Evolutionary conservation across 2,797 vertebrate genomes (phyloP).

Genomic region (Anguilla obscura): DNA sequence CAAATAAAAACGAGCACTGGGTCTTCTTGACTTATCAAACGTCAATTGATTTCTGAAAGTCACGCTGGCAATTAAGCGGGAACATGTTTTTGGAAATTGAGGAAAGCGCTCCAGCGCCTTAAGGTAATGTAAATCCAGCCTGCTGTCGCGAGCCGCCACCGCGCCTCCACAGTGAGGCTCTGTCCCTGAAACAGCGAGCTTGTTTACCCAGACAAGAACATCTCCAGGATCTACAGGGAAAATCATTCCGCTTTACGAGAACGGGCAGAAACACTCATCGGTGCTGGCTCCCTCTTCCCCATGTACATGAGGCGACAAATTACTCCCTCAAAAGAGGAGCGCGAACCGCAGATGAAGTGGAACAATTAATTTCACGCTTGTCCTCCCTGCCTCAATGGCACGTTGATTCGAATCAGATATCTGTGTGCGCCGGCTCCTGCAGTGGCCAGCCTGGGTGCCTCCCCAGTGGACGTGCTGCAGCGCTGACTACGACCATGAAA

Average conservation of each 20-base stretch:
- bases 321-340: slow-evolving; percentile 86
- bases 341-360: slow-evolving; percentile 87
- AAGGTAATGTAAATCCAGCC: slow-evolving; percentile 26
- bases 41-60: slow-evolving; percentile 52
- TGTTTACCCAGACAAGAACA: slow-evolving; percentile 42
- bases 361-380: slow-evolving; percentile 99
- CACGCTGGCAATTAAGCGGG: slow-evolving; percentile 60
- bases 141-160: background rate
- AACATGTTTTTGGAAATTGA: slow-evolving; percentile 36
- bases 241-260: slow-evolving; percentile 57
- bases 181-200: slow-evolving; percentile 39
- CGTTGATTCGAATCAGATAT: slow-evolving; percentile 88
- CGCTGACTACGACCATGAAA: slow-evolving; percentile 75
- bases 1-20: slow-evolving; percentile 44
- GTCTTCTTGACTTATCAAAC: slow-evolving; percentile 54
- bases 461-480: slow-evolving; percentile 60
- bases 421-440: slow-evolving; percentile 72
- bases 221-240: slow-evolving; percentile 46
- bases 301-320: slow-evolving; percentile 78
- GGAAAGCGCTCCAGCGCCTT: slow-evolving; percentile 14
- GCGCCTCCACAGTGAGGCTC: background rate
- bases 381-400: slow-evolving; percentile 85
- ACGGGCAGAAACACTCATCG: slow-evolving; percentile 64
- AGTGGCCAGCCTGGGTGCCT: slow-evolving; percentile 65
- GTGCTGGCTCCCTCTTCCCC: slow-evolving; percentile 53